Conservation (phyloP, 2,888 invertebrate genomes). For the Acronicta psi region DNA sequence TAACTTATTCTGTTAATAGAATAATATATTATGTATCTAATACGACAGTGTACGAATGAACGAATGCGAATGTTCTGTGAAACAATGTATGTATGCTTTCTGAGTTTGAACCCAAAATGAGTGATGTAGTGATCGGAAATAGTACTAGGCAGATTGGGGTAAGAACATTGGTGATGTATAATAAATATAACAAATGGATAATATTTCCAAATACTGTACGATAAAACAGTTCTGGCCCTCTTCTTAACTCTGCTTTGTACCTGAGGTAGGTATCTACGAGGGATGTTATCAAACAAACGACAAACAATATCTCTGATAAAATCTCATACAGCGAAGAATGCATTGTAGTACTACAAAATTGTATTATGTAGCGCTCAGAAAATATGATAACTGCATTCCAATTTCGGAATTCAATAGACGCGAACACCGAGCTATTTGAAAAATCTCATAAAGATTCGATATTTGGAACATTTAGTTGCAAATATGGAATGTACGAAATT, state of each 20-base stretch:
- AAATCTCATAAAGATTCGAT: conserved; percentile 44
- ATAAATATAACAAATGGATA: too few relatives aligned
- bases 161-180: too few relatives aligned
- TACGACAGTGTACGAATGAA: too few relatives aligned
- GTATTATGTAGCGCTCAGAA: conserved; percentile 40
- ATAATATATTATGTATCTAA: too few relatives aligned
- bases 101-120: too few relatives aligned
- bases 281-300: conserved; percentile 11
- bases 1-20: not conserved
- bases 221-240: not conserved
- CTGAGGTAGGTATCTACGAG: conserved; percentile 12
- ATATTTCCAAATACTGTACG: not conserved
- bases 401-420: conserved; percentile 49
- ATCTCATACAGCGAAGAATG: conserved; percentile 46
- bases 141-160: too few relatives aligned
- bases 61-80: too few relatives aligned
- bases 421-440: conserved; percentile 49
- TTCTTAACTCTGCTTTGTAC: conserved; percentile 13
- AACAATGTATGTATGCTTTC: too few relatives aligned
- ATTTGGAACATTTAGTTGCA: conserved; percentile 47
- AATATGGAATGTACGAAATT: conserved; percentile 57
- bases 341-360: conserved; percentile 42
- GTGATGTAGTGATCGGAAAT: too few relatives aligned
- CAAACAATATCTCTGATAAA: conserved; percentile 27
- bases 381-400: conserved; percentile 55